phyloP scores from a whole-genome alignment of 2,888 invertebrate species.

The Lobophora halterata region DNA sequence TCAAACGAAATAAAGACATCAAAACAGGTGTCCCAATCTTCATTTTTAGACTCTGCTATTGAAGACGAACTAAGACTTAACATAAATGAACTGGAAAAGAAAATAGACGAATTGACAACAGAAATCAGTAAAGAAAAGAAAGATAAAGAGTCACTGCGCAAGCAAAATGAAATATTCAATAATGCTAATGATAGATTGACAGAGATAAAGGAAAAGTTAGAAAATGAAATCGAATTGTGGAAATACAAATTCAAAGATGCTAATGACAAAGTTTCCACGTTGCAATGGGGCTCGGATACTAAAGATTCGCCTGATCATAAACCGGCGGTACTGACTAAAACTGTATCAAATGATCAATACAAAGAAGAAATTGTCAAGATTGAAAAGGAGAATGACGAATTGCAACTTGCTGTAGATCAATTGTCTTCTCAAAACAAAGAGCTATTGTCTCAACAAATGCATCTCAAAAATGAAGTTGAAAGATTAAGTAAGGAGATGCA shows the following conservation, averaged over 20 bases:
- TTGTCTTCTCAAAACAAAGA: slow-evolving; percentile 57
- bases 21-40: slow-evolving; percentile 75
- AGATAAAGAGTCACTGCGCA: slow-evolving; percentile 85
- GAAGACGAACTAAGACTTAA: slow-evolving; percentile 90
- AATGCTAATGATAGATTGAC: slow-evolving; percentile 88
- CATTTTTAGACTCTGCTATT: slow-evolving; percentile 87
- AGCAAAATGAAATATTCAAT: slow-evolving; percentile 87
- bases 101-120: slow-evolving; percentile 78
- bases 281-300: slow-evolving; percentile 57
- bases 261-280: slow-evolving; percentile 81
- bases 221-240: slow-evolving; percentile 87
- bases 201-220: slow-evolving; percentile 91
- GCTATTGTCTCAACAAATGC: slow-evolving; percentile 42
- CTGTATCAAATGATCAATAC: slow-evolving; percentile 32
- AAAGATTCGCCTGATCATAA: slow-evolving; percentile 46
- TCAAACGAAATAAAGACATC: slow-evolving; percentile 76
- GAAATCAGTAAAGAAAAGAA: slow-evolving; percentile 81
- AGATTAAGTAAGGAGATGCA: slow-evolving; percentile 51
- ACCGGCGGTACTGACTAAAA: slow-evolving; percentile 18
- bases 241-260: slow-evolving; percentile 87
- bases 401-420: slow-evolving; percentile 58
- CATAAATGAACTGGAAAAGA: slow-evolving; percentile 83
- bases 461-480: slow-evolving; percentile 52
- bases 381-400: slow-evolving; percentile 72
- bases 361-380: slow-evolving; percentile 60